Conservation (phyloP, 2,797 vertebrate species). For the Hoplostethus atlanticus region DNA sequence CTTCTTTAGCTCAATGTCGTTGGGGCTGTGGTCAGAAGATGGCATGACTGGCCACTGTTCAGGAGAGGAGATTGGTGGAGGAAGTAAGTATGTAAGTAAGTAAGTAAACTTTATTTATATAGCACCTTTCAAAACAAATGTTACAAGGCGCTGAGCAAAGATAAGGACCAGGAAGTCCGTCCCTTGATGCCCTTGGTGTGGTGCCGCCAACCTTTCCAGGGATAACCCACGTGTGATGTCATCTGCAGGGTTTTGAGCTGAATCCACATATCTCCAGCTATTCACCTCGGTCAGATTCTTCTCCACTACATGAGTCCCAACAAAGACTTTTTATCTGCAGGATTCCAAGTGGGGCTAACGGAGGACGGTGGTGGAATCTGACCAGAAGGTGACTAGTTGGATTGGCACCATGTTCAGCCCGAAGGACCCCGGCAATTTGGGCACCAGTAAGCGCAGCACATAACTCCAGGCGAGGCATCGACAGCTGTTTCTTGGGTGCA, state of each 20-base stretch:
- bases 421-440: neutral
- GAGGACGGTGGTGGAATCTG: constrained; percentile 10
- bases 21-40: neutral
- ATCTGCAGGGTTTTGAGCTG: constrained; percentile 5
- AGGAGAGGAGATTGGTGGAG: neutral
- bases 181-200: neutral
- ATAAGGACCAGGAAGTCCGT: neutral
- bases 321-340: constrained; percentile 16
- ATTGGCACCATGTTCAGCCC: constrained; percentile 2
- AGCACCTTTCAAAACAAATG: too few relatives aligned
- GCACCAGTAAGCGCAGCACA: constrained; percentile 1
- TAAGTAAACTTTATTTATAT: too few relatives aligned
- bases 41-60: neutral
- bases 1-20: neutral
- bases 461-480: constrained; percentile 11
- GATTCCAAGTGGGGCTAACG: constrained; percentile 6
- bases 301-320: neutral
- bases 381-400: neutral
- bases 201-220: neutral
- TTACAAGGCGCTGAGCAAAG: too few relatives aligned
- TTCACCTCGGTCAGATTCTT: neutral
- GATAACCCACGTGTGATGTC: neutral
- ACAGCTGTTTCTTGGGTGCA: neutral
- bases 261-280: constrained; percentile 11
- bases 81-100: neutral